Evolutionary conservation across 2,888 invertebrate species (phyloP).

Genomic region (Lasiommata megera): DNA sequence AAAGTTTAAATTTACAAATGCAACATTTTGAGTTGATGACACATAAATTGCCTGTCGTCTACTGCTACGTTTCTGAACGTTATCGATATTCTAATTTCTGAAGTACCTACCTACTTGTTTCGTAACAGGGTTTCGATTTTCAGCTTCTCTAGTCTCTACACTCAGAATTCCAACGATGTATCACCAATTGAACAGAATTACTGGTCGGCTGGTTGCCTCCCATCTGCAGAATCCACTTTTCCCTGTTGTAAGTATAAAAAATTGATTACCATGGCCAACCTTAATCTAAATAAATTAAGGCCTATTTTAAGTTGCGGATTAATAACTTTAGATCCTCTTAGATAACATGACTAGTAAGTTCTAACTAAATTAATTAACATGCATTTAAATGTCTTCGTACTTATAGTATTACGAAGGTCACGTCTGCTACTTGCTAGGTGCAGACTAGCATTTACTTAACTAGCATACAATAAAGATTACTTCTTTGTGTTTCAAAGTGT

Average conservation of each 20-base stretch:
- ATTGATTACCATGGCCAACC: background rate
- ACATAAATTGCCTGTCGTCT: background rate
- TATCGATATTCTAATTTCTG: conserved; percentile 35
- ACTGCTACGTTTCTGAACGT: conserved; percentile 44
- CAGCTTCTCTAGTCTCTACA: conserved; percentile 23
- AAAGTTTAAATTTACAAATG: background rate
- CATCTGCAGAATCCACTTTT: conserved; percentile 69
- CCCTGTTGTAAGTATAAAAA: conserved; percentile 62
- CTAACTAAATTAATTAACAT: no score
- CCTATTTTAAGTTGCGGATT: no score
- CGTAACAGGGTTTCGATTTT: conserved; percentile 62
- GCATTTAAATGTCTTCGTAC: no score
- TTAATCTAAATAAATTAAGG: background rate
- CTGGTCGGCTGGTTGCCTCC: conserved; percentile 66
- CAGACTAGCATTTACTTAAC: no score
- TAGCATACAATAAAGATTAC: no score
- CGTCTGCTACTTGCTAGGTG: no score
- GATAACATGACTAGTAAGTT: no score
- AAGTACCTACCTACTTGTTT: conserved; percentile 76
- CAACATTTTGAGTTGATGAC: background rate
- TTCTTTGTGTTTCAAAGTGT: no score
- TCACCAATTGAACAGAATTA: conserved; percentile 67
- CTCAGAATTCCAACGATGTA: conserved; percentile 51
- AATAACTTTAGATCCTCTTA: no score
- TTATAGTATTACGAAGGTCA: no score